Base-by-base conservation (phyloP, 92 coral and sea anemone species). In the Palythoa caribaeorum region DNA sequence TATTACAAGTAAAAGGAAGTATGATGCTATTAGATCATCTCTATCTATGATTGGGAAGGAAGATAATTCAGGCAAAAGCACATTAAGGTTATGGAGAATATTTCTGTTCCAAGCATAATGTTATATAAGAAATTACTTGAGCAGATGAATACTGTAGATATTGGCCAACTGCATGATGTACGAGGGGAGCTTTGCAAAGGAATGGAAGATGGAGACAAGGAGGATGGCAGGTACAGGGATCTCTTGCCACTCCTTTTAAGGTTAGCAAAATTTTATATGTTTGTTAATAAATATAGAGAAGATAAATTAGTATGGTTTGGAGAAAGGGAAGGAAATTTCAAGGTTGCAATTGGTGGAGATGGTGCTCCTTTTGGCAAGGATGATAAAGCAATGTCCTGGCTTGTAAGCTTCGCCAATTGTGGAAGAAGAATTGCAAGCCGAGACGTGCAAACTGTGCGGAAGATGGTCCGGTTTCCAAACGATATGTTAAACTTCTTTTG, bases 211-310 rank as follows among this genome's bases (percentile, higher is more conserved):
- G 72, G 72, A 66, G 50, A 90, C n/a, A 74, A 90, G 37, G 78
- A 73, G 52, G 80, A 87, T 86, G 93, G 90, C 11, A 87, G 80
- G 68, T 86, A 90, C 77, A 80, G 90, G 63, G 83, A 92, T 84
- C 80, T 87, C 51, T 86, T 76, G 15, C 71, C 88, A 39, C 50
- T 77, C 39, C 60, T 92, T 38, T 16, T 80, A 6, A 55, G 69
- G 4, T 36, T 89, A 65, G 86, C 90, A 4, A 38, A 77, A 71
- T 92, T 92, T 54, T 90, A 89, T 19, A 57, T 86, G 17, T 59
- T 48, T 28, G 90, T 85, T 6, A 81, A 92, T 72, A 86, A 70
- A 59, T 59, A 60, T 16, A 86, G 92, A 71, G 71, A 38, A 44
- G 90, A 87, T 54, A 86, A 92, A 76, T 83, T 77, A 2, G 40